A percentile compares a stretch with the other conserved stretches of the same genome.
phyloP scores from a whole-genome alignment of 2,888 invertebrate genomes.

The Trichopoda pennipes region DNA sequence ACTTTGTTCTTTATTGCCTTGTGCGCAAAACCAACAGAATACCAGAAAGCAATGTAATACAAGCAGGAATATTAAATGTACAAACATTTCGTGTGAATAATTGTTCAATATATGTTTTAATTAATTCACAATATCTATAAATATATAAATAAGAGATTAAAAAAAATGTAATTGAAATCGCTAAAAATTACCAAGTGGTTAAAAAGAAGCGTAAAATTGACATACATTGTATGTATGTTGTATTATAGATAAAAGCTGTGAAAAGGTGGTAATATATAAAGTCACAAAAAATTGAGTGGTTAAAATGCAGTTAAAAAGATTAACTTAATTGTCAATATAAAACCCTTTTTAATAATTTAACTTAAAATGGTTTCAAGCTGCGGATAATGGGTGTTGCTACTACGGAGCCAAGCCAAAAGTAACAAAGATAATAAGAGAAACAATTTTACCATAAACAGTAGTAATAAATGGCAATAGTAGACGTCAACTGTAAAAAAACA shows the following conservation, averaged over 20 bases:
- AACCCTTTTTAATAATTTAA: slow-evolving; percentile 1
- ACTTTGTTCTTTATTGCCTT: too few species aligned
- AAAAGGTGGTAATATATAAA: not conserved
- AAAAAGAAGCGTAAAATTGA: not conserved
- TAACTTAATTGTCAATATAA: not conserved
- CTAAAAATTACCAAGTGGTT: too few species aligned
- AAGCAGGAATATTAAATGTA: too few species aligned
- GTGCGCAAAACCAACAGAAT: too few species aligned
- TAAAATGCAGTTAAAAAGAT: not conserved
- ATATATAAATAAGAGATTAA: too few species aligned
- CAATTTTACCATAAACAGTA: slow-evolving; percentile 44
- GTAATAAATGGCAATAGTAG: slow-evolving; percentile 20
- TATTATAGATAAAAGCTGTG: not conserved
- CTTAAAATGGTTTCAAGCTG: slow-evolving; percentile 29
- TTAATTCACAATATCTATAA: too few species aligned
- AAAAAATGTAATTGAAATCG: too few species aligned
- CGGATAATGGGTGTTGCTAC: slow-evolving; percentile 66
- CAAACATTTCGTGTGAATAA: too few species aligned
- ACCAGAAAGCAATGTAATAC: too few species aligned
- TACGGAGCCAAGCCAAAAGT: slow-evolving; percentile 42
- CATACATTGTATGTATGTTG: not conserved
- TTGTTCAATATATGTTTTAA: too few species aligned
- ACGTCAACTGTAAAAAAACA: slow-evolving; percentile 25
- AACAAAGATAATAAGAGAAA: slow-evolving; percentile 43
- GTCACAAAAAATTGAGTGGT: not conserved